phyloP scores from a whole-genome alignment of 1,140 invertebrate genomes.

The Panagrolaimus sp. region DNA sequence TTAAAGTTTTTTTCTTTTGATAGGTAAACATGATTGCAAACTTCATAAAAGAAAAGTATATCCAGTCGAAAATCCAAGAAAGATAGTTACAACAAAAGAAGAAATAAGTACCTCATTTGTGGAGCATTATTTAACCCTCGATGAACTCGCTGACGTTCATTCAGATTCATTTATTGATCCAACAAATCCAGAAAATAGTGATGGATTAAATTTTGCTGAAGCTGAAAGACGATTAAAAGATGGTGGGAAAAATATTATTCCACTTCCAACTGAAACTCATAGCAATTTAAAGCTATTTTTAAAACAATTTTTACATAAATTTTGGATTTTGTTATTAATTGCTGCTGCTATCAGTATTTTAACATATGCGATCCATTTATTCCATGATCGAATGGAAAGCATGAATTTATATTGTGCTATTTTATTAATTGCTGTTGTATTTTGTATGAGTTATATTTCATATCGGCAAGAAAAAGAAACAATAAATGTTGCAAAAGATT shows the following conservation, averaged over 20 bases:
- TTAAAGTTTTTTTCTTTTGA: too few relatives aligned
- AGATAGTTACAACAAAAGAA: not conserved
- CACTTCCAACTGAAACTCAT: constrained; percentile 15
- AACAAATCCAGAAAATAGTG: constrained; percentile 31
- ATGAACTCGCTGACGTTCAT: constrained; percentile 32
- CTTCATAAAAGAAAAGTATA: too few relatives aligned
- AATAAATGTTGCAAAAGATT: constrained; percentile 28
- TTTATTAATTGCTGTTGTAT: constrained; percentile 38
- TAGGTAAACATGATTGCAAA: too few relatives aligned
- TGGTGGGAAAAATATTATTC: constrained; percentile 35
- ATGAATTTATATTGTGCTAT: constrained; percentile 43
- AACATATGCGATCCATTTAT: constrained; percentile 41
- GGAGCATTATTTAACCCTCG: constrained; percentile 25
- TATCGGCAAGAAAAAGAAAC: constrained; percentile 39
- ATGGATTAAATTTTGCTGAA: constrained; percentile 30
- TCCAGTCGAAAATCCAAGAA: too few relatives aligned
- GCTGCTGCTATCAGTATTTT: constrained; percentile 37
- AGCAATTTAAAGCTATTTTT: constrained; percentile 18
- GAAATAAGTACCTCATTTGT: constrained; percentile 24
- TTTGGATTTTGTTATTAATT: constrained; percentile 41
- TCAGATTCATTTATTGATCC: constrained; percentile 37
- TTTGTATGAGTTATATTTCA: constrained; percentile 39
- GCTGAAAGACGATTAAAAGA: constrained; percentile 34
- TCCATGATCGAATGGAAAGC: constrained; percentile 24
- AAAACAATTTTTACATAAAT: constrained; percentile 41